Evolutionary conservation across 23 tunicate genomes (phyloP).

Genomic region (Phallusia fumigata): DNA sequence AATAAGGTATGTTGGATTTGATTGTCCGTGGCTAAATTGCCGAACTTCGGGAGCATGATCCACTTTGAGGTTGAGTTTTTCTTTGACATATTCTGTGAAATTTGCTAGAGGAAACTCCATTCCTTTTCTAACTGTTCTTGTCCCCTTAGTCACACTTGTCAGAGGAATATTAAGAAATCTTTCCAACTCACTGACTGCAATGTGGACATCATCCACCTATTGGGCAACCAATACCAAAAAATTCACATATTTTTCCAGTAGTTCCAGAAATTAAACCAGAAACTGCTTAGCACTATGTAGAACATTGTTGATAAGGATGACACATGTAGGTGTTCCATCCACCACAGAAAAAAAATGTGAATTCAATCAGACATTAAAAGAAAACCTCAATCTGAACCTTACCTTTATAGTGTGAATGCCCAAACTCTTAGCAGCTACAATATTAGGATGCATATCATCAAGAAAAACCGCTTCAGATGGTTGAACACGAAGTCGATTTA

Average conservation of each 20-base stretch:
- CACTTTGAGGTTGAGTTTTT: constrained; percentile 21
- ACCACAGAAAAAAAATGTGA: too few species aligned
- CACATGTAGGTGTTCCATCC: too few species aligned
- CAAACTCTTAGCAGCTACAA: constrained; percentile 72
- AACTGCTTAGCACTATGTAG: too few species aligned
- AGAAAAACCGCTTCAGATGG: constrained; percentile 84
- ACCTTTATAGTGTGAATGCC: constrained; percentile 88
- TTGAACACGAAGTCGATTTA: constrained; percentile 54
- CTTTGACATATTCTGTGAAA: constrained; percentile 39
- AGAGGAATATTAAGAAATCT: constrained; percentile 54
- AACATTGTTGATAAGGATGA: too few species aligned
- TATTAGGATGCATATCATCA: constrained; percentile 86
- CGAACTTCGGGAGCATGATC: constrained; percentile 47
- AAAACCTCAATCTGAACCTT: too few species aligned
- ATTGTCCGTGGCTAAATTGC: constrained; percentile 94
- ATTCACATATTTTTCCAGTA: background rate
- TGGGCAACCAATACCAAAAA: background rate
- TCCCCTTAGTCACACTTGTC: constrained; percentile 43
- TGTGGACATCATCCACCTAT: constrained; percentile 65
- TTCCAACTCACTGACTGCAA: constrained; percentile 81
- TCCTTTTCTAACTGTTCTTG: constrained; percentile 69
- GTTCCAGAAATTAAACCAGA: too few species aligned
- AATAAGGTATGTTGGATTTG: constrained; percentile 96
- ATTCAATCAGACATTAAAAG: too few species aligned
- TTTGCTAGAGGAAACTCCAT: constrained; percentile 58